These are phyloP conservation scores for Tamandua tetradactyla DNA, from an alignment of 2,797 vertebrate species.

Conservation along the genomic window DNA sequence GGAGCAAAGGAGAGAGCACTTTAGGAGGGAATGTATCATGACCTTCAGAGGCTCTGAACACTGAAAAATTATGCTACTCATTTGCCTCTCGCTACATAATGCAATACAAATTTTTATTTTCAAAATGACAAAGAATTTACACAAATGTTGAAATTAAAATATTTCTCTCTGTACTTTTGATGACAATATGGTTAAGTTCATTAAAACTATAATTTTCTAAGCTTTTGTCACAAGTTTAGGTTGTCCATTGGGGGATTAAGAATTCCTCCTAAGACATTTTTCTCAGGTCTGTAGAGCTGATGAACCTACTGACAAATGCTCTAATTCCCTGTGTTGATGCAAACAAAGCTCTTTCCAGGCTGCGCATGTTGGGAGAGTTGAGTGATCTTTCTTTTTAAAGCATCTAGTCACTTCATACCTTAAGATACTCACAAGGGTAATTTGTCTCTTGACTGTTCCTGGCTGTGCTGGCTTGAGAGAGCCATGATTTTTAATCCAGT, in stretches of 20 bases:
- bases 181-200: background rate
- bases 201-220: background rate
- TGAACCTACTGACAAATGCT: background rate
- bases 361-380: background rate
- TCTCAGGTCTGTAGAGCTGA: background rate
- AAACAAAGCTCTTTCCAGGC: background rate
- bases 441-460: background rate
- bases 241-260: background rate
- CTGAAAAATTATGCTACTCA: background rate
- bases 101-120: background rate
- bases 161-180: background rate
- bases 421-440: background rate
- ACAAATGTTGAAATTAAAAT: background rate
- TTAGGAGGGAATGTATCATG: background rate
- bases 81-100: background rate
- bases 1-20: background rate
- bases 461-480: too few relatives aligned
- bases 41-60: background rate
- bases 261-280: background rate
- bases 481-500: too few relatives aligned
- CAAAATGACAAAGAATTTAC: background rate
- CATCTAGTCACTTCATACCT: background rate
- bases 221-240: background rate
- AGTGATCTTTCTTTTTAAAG: background rate
- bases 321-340: background rate